These are phyloP conservation scores for Hydrochoerus hydrochaeris DNA, from an alignment of 2,113 vertebrate species.

Conservation along the genomic window DNA sequence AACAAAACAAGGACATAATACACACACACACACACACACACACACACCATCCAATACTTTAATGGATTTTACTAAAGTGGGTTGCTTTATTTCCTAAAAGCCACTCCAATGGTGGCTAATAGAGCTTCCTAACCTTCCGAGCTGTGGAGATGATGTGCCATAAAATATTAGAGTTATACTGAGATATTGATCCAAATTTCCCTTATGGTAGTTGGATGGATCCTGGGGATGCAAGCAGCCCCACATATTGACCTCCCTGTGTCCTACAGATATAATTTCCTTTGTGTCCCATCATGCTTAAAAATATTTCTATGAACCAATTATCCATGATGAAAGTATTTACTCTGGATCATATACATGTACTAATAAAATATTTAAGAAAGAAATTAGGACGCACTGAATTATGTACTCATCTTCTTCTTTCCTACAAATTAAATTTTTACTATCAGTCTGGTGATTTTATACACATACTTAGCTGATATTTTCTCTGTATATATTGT, in stretches of 20 bases:
- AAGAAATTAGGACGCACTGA: neutral
- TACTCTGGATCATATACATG: neutral
- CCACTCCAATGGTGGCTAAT: neutral
- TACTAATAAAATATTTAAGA: neutral
- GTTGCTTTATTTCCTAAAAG: constrained; percentile 27
- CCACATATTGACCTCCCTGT: neutral
- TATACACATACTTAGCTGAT: neutral
- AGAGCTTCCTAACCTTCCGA: neutral
- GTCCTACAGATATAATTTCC: neutral
- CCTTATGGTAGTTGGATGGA: neutral
- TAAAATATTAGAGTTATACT: neutral
- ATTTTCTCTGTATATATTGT: neutral
- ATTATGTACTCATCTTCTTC: neutral
- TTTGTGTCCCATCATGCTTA: neutral
- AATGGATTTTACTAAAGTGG: neutral
- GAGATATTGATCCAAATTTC: neutral
- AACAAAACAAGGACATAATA: neutral
- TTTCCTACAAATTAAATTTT: constrained; percentile 20
- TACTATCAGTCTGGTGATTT: neutral
- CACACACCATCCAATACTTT: neutral
- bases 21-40: neutral
- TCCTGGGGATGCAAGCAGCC: too few species aligned
- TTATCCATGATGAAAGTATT: neutral
- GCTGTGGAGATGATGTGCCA: neutral
- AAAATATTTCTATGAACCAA: neutral